phyloP scores from a whole-genome alignment of 2,888 invertebrate species.

The Syritta pipiens region DNA sequence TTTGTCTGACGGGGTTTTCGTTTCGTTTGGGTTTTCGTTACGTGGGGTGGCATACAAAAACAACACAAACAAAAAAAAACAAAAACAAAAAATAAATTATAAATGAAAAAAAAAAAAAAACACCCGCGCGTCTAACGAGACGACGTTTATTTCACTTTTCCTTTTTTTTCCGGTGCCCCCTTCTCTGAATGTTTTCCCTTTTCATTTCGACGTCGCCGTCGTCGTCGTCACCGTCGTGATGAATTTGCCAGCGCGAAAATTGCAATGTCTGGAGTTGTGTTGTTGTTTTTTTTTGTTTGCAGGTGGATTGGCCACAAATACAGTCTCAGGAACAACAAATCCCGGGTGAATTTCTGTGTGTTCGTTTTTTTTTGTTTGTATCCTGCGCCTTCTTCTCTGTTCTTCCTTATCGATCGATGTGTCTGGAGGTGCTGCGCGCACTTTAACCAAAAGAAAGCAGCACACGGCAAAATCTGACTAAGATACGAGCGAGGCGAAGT shows the following conservation, averaged over 20 bases:
- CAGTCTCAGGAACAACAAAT: slow-evolving; percentile 22
- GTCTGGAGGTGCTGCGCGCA: slow-evolving; percentile 57
- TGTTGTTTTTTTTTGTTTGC: slow-evolving; percentile 17
- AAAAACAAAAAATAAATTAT: slow-evolving; percentile 50
- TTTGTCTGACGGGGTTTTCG: slow-evolving; percentile 48
- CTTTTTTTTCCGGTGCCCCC: slow-evolving; percentile 55
- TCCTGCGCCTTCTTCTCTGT: slow-evolving; percentile 17
- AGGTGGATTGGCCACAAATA: slow-evolving; percentile 65
- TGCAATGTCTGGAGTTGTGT: slow-evolving; percentile 63
- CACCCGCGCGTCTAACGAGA: slow-evolving; percentile 56
- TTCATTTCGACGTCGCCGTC: slow-evolving; percentile 35
- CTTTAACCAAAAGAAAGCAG: slow-evolving; percentile 50
- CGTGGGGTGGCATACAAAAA: slow-evolving; percentile 59
- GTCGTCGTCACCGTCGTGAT: slow-evolving; percentile 16
- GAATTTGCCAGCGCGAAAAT: slow-evolving; percentile 64
- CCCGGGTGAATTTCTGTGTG: slow-evolving; percentile 24
- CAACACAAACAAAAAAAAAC: too few relatives aligned
- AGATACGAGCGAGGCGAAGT: slow-evolving; percentile 30
- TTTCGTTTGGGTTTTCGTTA: slow-evolving; percentile 28
- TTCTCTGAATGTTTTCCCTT: slow-evolving; percentile 40
- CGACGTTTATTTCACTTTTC: slow-evolving; percentile 68
- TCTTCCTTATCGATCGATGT: slow-evolving; percentile 63
- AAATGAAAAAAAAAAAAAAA: slow-evolving; percentile 34
- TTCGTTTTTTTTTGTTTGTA: slow-evolving; percentile 13
- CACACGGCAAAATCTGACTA: slow-evolving; percentile 61